Evolutionary conservation across 2,888 invertebrate species (phyloP).

Genomic region (Sesia apiformis): DNA sequence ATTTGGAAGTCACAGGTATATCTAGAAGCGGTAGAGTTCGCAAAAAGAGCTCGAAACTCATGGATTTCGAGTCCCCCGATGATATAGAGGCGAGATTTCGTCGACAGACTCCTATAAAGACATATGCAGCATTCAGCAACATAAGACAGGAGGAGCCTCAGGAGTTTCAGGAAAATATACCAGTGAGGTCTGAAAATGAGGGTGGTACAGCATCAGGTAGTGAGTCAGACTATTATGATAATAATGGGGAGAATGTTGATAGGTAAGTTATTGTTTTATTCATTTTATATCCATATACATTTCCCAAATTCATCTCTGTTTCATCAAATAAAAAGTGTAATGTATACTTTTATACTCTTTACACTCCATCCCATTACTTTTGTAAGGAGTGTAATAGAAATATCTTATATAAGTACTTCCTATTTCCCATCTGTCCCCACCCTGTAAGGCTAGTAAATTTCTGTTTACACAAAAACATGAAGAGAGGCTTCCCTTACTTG

Average conservation of each 20-base stretch:
- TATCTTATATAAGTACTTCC: too few relatives aligned
- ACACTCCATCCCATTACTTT: too few relatives aligned
- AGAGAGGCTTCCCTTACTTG: too few relatives aligned
- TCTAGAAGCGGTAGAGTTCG: conserved; percentile 92
- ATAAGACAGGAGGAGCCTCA: conserved; percentile 36
- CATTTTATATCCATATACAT: too few relatives aligned
- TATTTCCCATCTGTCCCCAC: too few relatives aligned
- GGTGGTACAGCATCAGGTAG: conserved; percentile 53
- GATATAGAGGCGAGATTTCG: conserved; percentile 80
- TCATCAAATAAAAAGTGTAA: too few relatives aligned
- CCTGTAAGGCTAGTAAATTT: too few relatives aligned
- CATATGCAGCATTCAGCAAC: conserved; percentile 19
- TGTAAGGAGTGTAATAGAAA: too few relatives aligned
- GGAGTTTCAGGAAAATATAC: conserved; percentile 31
- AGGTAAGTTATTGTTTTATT: conserved; percentile 28
- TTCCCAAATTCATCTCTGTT: too few relatives aligned
- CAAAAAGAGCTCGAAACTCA: conserved; percentile 95
- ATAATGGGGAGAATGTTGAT: conserved; percentile 55
- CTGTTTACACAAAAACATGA: too few relatives aligned
- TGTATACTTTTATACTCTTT: too few relatives aligned
- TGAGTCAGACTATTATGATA: conserved; percentile 65
- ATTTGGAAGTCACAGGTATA: conserved; percentile 88
- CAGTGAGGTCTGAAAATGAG: conserved; percentile 35
- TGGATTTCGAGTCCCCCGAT: conserved; percentile 94
- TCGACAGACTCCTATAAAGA: conserved; percentile 49